Conservation (phyloP, 2,113 vertebrate genomes). For the Callospermophilus lateralis region DNA sequence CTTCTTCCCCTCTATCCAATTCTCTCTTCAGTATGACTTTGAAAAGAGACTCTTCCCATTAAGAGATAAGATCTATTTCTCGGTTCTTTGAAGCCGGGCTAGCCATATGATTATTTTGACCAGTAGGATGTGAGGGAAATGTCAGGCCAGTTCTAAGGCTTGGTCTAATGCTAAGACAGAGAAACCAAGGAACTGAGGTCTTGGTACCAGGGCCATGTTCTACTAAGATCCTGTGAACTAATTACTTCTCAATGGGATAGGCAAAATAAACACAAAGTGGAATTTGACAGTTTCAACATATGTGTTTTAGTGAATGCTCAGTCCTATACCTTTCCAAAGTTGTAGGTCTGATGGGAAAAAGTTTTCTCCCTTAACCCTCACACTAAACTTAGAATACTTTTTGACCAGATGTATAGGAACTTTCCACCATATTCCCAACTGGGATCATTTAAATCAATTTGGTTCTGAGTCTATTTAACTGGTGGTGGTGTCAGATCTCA, state of each 20-base stretch:
- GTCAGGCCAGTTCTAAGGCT: background rate
- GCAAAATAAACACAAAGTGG: background rate
- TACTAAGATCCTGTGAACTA: background rate
- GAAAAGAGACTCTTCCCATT: background rate
- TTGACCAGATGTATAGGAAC: background rate
- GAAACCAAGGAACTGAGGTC: background rate
- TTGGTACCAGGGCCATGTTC: background rate
- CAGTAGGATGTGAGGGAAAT: too few relatives aligned
- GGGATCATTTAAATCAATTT: background rate
- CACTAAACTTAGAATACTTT: background rate
- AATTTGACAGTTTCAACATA: background rate
- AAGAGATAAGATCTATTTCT: background rate
- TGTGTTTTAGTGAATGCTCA: background rate
- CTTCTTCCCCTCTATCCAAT: background rate
- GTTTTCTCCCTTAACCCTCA: background rate
- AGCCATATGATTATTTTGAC: background rate
- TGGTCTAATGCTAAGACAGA: background rate
- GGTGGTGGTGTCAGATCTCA: background rate
- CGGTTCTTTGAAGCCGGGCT: background rate
- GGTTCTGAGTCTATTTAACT: background rate
- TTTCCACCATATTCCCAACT: background rate
- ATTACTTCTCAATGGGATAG: background rate
- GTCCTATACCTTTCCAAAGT: background rate
- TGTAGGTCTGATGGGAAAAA: background rate
- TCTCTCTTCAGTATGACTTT: background rate